phyloP scores from a whole-genome alignment of 1,140 invertebrate species.

The Radopholus similis region DNA sequence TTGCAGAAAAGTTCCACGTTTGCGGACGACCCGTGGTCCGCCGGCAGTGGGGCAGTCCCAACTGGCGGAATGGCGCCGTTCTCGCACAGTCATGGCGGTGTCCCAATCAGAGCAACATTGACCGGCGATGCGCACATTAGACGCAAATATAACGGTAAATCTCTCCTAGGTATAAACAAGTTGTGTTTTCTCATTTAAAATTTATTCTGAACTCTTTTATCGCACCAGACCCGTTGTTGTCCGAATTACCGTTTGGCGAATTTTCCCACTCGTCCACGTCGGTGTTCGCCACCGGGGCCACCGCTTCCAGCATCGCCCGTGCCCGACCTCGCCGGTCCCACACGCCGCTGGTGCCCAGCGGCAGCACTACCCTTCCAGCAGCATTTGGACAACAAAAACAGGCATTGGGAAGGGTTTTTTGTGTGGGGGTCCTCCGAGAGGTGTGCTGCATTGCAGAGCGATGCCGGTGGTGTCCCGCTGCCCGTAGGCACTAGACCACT shows the following conservation, averaged over 20 bases:
- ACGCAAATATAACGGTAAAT: slow-evolving; percentile 40
- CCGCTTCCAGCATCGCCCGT: slow-evolving; percentile 38
- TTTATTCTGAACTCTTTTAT: too few species aligned
- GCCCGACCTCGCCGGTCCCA: slow-evolving; percentile 38
- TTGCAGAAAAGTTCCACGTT: background rate
- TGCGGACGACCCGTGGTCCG: slow-evolving; percentile 56
- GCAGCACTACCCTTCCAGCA: background rate
- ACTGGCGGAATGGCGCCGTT: slow-evolving; percentile 21
- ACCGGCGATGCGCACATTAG: slow-evolving; percentile 47
- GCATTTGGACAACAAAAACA: background rate
- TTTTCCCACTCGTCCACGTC: slow-evolving; percentile 35
- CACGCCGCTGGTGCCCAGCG: background rate
- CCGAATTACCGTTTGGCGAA: too few species aligned
- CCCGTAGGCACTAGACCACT: background rate
- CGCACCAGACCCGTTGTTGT: too few species aligned
- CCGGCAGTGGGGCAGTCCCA: background rate
- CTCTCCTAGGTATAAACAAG: background rate
- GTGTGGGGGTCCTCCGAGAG: too few species aligned
- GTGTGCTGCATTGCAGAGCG: too few species aligned
- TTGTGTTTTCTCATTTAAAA: slow-evolving; percentile 20
- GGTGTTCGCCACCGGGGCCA: slow-evolving; percentile 11
- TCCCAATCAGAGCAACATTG: slow-evolving; percentile 43
- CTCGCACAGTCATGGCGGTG: slow-evolving; percentile 46
- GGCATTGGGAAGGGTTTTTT: background rate
- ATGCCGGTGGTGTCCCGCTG: too few species aligned